Percentiles rank a stretch among this genome's conserved stretches.
phyloP scores from a whole-genome alignment of 2,113 vertebrate species.

The Isichthys henryi region DNA sequence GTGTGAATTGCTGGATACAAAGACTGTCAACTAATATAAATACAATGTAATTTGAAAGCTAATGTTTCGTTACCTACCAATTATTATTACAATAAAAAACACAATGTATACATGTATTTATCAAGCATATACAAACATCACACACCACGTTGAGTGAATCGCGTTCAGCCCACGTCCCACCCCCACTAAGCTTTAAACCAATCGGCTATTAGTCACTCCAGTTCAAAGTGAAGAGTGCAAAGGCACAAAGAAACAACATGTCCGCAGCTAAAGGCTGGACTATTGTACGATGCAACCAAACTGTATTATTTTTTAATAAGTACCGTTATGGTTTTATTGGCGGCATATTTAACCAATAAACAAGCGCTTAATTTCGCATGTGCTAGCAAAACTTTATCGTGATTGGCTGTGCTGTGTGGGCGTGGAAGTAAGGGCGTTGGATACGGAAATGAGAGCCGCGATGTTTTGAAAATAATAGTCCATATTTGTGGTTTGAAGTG shows the following conservation, averaged over 20 bases:
- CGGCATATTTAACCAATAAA: not conserved
- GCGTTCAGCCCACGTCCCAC: not conserved
- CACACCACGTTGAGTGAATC: not conserved
- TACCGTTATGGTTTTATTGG: not conserved
- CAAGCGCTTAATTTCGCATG: not conserved
- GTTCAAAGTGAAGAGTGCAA: constrained; percentile 10
- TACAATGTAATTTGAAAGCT: not conserved
- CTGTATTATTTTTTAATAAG: not conserved
- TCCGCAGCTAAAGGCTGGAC: no score
- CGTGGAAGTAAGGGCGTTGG: not conserved
- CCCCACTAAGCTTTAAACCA: constrained; percentile 4
- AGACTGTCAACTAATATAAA: not conserved
- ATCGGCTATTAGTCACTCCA: not conserved
- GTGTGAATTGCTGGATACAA: not conserved
- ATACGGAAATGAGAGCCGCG: constrained; percentile 16
- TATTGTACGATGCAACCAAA: not conserved
- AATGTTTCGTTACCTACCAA: not conserved
- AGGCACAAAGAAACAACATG: not conserved
- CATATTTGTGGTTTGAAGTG: not conserved
- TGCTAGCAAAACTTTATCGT: not conserved
- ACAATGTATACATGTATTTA: not conserved
- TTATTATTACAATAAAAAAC: not conserved
- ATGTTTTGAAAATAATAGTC: constrained; percentile 13
- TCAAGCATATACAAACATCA: not conserved
- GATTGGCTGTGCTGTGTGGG: constrained; percentile 2